phyloP scores from a whole-genome alignment of 2,888 invertebrate genomes.

The Pollenia griseotomentosa region DNA sequence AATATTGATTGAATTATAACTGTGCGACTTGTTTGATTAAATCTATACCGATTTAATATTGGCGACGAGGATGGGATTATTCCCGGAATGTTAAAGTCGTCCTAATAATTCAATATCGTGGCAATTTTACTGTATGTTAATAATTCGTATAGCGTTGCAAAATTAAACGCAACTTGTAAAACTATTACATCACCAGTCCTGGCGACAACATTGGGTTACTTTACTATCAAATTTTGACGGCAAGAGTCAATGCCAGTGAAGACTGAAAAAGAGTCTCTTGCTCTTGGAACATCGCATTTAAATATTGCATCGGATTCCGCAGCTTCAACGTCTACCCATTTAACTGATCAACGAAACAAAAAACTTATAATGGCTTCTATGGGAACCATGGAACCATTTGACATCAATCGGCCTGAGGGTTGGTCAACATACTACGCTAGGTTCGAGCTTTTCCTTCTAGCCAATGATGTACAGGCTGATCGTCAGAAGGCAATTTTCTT shows the following conservation, averaged over 20 bases:
- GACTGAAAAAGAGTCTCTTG: constrained; percentile 9
- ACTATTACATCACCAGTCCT: no score
- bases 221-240: no score
- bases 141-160: background rate
- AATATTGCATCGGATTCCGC: background rate
- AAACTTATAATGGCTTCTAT: constrained; percentile 12
- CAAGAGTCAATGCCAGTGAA: no score
- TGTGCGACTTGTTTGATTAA: no score
- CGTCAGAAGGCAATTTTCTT: constrained; percentile 60
- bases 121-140: background rate
- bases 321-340: background rate
- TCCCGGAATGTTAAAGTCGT: constrained; percentile 14
- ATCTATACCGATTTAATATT: constrained; percentile 19
- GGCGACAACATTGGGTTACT: no score
- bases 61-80: constrained; percentile 47
- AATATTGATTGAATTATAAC: no score
- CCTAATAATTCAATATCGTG: background rate
- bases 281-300: background rate
- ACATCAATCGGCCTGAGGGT: constrained; percentile 57
- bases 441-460: constrained; percentile 59
- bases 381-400: constrained; percentile 56
- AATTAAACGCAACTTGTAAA: background rate
- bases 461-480: constrained; percentile 62
- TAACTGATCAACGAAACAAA: background rate
- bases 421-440: constrained; percentile 59